Evolutionary conservation across 2,113 vertebrate genomes (phyloP).

Genomic region (Equus przewalskii): DNA sequence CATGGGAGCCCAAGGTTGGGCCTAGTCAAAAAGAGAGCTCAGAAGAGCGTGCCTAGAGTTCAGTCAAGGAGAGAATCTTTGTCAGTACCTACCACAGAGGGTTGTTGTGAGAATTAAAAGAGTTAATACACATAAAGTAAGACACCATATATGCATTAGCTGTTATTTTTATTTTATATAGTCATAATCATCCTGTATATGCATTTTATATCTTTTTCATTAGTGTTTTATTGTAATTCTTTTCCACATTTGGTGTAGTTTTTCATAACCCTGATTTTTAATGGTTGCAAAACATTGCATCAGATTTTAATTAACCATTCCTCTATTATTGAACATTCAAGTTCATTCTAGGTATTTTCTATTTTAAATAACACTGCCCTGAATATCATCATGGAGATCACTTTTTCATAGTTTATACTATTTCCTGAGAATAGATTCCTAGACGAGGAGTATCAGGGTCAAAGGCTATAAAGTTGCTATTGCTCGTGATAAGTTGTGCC

Average conservation of each 20-base stretch:
- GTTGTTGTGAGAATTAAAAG: not conserved
- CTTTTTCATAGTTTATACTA: not conserved
- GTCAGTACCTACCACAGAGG: not conserved
- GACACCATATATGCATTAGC: not conserved
- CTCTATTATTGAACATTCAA: not conserved
- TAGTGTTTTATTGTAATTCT: not conserved
- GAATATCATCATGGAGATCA: not conserved
- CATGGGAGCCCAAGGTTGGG: not conserved
- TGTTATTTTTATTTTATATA: constrained; percentile 3
- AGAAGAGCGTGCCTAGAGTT: not conserved
- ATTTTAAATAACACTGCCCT: constrained; percentile 1
- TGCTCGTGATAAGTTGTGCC: not conserved
- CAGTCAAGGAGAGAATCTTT: not conserved
- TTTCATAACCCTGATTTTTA: constrained; percentile 14
- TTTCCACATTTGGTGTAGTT: not conserved
- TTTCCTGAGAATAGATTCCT: not conserved
- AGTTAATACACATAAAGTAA: not conserved
- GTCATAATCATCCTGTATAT: not conserved
- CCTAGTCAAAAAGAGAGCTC: not conserved
- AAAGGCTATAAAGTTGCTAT: not conserved
- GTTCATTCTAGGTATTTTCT: not conserved
- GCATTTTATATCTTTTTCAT: not conserved
- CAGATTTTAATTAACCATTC: not conserved
- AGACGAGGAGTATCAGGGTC: not conserved
- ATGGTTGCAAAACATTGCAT: not conserved